Conservation (phyloP, 2,113 vertebrate genomes). For the Coracopsis vasa region DNA sequence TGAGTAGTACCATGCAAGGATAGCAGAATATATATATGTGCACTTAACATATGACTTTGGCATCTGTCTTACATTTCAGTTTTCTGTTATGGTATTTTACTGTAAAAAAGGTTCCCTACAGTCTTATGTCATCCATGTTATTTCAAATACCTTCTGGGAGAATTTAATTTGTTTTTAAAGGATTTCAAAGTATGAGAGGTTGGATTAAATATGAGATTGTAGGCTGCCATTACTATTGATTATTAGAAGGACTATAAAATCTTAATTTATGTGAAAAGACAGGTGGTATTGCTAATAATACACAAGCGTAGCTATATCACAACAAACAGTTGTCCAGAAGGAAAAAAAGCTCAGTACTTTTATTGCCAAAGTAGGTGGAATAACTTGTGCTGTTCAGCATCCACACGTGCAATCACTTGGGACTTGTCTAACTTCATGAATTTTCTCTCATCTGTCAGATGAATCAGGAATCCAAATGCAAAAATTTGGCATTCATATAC, state of each 20-base stretch:
- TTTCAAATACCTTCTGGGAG: neutral
- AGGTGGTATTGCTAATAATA: neutral
- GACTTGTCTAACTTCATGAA: slow-evolving; percentile 34
- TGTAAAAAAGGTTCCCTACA: neutral
- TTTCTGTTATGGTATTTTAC: neutral
- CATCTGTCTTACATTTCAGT: neutral
- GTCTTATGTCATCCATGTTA: neutral
- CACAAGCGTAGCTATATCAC: neutral
- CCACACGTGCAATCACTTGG: neutral
- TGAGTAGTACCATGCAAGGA: neutral
- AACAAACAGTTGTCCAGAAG: neutral
- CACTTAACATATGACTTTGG: neutral
- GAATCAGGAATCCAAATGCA: slow-evolving; percentile 29
- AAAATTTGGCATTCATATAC: neutral
- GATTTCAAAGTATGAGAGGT: neutral
- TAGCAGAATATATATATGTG: neutral
- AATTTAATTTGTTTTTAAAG: neutral
- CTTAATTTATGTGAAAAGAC: neutral
- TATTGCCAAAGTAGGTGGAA: slow-evolving; percentile 13
- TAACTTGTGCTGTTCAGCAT: slow-evolving; percentile 30
- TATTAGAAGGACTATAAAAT: neutral
- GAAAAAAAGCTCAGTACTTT: neutral
- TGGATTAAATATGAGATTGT: neutral
- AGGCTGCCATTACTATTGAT: neutral
- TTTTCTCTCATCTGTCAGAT: slow-evolving; percentile 41